These are phyloP conservation scores for Hyles euphorbiae DNA, from an alignment of 1,140 invertebrate species.

Conservation along the genomic window DNA sequence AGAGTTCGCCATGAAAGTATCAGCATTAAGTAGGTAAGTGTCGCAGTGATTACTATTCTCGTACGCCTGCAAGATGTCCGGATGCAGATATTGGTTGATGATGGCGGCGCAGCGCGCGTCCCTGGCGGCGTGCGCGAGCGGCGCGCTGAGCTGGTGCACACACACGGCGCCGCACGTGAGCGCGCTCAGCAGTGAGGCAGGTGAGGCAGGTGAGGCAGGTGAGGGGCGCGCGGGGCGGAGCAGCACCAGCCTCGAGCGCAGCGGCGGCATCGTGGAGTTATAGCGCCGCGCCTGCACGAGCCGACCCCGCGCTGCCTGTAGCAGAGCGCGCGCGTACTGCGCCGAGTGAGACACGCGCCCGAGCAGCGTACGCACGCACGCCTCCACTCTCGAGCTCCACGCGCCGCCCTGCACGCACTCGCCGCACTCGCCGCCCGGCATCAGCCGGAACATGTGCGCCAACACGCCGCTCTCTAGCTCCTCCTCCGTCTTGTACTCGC, in stretches of 20 bases:
- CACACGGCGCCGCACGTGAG: slow-evolving; percentile 12
- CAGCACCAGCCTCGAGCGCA: slow-evolving; percentile 33
- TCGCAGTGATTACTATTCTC: slow-evolving; percentile 44
- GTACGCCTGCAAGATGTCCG: slow-evolving; percentile 29
- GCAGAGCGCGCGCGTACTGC: slow-evolving; percentile 41
- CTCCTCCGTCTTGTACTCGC: slow-evolving; percentile 27
- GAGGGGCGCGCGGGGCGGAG: slow-evolving; percentile 13
- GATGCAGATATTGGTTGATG: slow-evolving; percentile 39
- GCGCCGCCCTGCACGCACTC: slow-evolving; percentile 11
- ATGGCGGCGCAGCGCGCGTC: slow-evolving; percentile 44
- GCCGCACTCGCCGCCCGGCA: slow-evolving; percentile 18
- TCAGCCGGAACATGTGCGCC: slow-evolving; percentile 35
- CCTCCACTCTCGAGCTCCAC: slow-evolving; percentile 39
- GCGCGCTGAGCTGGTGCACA: slow-evolving; percentile 28
- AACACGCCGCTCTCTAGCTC: slow-evolving; percentile 33
- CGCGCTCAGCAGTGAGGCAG: neutral
- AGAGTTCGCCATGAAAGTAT: slow-evolving; percentile 25
- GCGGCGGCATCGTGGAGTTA: slow-evolving; percentile 11
- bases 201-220: neutral
- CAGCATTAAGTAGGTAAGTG: slow-evolving; percentile 35
- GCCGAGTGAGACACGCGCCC: slow-evolving; percentile 38
- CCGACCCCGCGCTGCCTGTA: slow-evolving; percentile 33
- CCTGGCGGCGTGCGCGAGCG: slow-evolving; percentile 25
- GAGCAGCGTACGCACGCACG: slow-evolving; percentile 27
- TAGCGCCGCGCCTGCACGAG: slow-evolving; percentile 25